Base-by-base conservation (phyloP, 2,888 invertebrate genomes). In the Pteria penguin region DNA sequence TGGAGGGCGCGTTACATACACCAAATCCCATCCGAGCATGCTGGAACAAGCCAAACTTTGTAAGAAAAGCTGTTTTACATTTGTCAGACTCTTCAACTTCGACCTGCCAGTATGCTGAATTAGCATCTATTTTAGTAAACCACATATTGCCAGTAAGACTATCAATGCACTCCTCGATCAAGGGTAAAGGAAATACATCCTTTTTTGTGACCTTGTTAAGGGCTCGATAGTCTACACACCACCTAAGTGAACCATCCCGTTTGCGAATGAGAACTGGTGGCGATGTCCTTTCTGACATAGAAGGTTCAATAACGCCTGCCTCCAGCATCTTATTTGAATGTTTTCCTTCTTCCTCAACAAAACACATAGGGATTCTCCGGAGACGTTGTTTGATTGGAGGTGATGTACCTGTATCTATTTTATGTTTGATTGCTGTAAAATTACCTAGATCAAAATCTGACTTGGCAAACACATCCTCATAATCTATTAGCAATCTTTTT, bases 401-500 rank as follows among this genome's bases (percentile, higher is more conserved):
- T 22, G 66, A 57, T n/a, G 52, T 33, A 2, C 72, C 72, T 0
- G 72, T 75, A 31, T 75, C 60, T 2, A 75, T 75, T 14, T n/a
- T 11, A 14, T 78, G 75, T n/a, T 79, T 58, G 27, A 79, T 73
- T 4, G 45, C 65, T n/a, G 54, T 36, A 29, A 79, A 69, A 54
- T 36, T 63, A 22, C 72, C 74, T 22, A 75, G n/a, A 61, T 79
- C 76, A 32, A 66, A 76, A 2, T 73, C 74, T 22, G 67, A 31
- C n/a, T 60, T 52, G 0, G 71, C 71, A 62, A 80, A 77, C 4
- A 75, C 72, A 66, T 77, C 77, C 36, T 57, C 22, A 58, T 55
- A 80, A 0, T 70, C 36, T 2, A 4, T 2, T 3, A 68, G 63
- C 3, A 75, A 27, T 32, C 31, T 14, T 1, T 55, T 55, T 18